phyloP scores from a whole-genome alignment of 2,888 invertebrate species.

The Cephus pulcher region DNA sequence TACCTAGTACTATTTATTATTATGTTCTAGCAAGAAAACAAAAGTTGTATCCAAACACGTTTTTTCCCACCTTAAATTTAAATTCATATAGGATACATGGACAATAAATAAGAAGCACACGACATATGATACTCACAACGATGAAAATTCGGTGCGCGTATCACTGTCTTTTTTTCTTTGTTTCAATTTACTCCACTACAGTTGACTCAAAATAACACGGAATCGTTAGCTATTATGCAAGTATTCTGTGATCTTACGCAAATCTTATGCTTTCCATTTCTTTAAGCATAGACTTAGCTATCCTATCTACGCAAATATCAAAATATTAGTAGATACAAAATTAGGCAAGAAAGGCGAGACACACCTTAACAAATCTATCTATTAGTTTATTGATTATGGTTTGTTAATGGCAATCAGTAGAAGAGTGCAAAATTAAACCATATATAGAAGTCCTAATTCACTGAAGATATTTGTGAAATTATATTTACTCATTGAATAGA shows the following conservation, averaged over 20 bases:
- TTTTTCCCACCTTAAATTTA: constrained; percentile 3
- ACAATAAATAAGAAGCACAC: constrained; percentile 11
- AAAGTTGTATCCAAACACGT: background rate
- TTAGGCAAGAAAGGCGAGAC: constrained; percentile 21
- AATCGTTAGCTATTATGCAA: background rate
- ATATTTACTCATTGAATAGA: background rate
- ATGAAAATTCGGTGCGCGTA: background rate
- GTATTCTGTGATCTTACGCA: background rate
- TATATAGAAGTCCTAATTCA: background rate
- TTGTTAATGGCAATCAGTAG: background rate
- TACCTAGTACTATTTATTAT: background rate
- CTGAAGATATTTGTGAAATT: background rate
- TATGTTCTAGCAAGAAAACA: background rate
- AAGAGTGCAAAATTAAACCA: background rate
- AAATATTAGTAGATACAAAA: constrained; percentile 34
- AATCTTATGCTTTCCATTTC: background rate
- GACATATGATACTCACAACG: background rate
- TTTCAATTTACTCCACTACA: background rate
- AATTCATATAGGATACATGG: background rate
- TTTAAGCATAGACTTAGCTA: constrained; percentile 21
- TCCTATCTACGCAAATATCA: constrained; percentile 37
- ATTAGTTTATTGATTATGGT: background rate
- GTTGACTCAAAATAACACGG: background rate
- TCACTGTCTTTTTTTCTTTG: background rate
- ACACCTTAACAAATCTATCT: background rate